These are phyloP conservation scores for Cyanoramphus novaezelandiae DNA, from an alignment of 2,113 vertebrate genomes.

Conservation along the genomic window DNA sequence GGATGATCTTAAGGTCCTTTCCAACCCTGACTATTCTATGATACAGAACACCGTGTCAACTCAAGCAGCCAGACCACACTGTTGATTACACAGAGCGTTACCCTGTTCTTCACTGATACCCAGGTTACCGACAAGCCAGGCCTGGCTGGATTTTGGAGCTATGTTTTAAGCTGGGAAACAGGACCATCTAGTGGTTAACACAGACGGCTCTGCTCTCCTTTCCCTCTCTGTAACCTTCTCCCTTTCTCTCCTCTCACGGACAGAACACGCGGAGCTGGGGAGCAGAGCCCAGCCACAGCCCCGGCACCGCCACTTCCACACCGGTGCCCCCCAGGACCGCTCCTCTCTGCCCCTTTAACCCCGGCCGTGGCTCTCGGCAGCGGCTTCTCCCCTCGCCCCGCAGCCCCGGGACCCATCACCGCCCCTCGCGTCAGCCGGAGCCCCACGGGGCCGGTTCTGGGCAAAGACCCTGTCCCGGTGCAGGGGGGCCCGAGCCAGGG, in stretches of 20 bases:
- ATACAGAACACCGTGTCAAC: background rate
- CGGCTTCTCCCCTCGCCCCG: too few species aligned
- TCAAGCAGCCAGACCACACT: background rate
- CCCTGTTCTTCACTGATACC: background rate
- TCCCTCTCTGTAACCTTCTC: too few species aligned
- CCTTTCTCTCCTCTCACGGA: background rate
- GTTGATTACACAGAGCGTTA: background rate
- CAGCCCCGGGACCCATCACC: background rate
- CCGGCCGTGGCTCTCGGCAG: background rate
- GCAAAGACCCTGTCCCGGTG: too few species aligned
- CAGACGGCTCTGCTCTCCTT: background rate
- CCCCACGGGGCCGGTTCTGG: background rate
- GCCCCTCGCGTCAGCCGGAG: background rate
- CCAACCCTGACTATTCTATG: background rate
- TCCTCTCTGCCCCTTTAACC: background rate
- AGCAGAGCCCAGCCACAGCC: background rate
- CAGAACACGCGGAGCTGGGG: background rate
- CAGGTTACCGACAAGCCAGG: background rate
- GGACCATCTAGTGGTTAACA: slow-evolving; percentile 48
- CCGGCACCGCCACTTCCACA: background rate
- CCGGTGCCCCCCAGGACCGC: background rate
- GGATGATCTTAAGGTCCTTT: too few species aligned
- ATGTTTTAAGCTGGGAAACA: background rate
- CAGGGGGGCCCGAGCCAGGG: background rate
- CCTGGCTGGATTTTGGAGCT: background rate